phyloP scores from a whole-genome alignment of 2,888 invertebrate genomes.

The Galeopsomyia nigrocyanea region DNA sequence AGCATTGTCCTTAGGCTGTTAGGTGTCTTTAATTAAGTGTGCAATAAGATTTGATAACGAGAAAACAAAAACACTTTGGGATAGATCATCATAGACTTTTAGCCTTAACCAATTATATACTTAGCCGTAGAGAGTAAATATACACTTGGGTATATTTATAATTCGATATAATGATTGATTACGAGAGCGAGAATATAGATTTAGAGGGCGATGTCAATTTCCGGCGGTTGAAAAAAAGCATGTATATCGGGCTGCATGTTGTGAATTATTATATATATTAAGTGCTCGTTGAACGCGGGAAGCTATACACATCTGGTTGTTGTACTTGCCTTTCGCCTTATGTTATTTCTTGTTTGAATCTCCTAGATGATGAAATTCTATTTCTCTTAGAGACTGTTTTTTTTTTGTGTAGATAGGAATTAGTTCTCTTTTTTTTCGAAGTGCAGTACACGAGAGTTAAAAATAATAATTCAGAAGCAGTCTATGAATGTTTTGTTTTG shows the following conservation, averaged over 20 bases:
- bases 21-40: constrained; percentile 52
- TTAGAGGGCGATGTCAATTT: constrained; percentile 10
- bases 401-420: constrained; percentile 29
- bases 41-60: constrained; percentile 56
- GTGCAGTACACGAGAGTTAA: neutral
- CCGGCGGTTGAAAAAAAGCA: constrained; percentile 51
- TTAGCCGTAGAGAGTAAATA: constrained; percentile 22
- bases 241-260: constrained; percentile 62
- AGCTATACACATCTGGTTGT: neutral
- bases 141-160: neutral
- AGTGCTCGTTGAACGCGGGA: constrained; percentile 45
- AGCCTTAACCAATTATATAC: constrained; percentile 28
- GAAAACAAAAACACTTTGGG: constrained; percentile 39
- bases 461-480: constrained; percentile 14
- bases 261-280: constrained; percentile 50
- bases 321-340: constrained; percentile 9
- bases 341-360: constrained; percentile 34
- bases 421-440: neutral
- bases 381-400: constrained; percentile 16
- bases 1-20: constrained; percentile 7
- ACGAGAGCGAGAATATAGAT: constrained; percentile 14
- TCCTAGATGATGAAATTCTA: neutral
- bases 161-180: constrained; percentile 19
- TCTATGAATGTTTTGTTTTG: neutral
- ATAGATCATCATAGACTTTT: constrained; percentile 27